Base-by-base conservation (phyloP, 2,113 vertebrate genomes). In the Neoarius graeffei region DNA sequence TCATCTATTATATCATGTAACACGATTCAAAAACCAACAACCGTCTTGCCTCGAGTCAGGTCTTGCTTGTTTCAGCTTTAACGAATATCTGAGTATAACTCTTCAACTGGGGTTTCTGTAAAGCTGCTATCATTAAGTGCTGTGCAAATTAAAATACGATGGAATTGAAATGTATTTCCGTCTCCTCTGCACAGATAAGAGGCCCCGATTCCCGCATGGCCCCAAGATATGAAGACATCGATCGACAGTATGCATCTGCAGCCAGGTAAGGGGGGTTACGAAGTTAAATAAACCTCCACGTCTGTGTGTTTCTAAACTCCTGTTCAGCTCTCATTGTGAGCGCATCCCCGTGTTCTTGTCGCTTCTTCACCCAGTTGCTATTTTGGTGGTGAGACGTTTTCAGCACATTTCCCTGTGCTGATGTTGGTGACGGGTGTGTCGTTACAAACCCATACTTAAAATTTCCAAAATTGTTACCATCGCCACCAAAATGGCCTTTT, bases 221-320 rank as follows among this genome's bases (percentile, higher is more conserved):
- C 74, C 94, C 95, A 48, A 94, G 90, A 80, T 97, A 96, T 6
- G 96, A 98, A 66, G 97, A 97, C 7, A n/a, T 95, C 81, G 97
- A 97, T 85, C 92, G 95, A 11, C 96, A 96, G 71, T 96, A 97
- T 11, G 93, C 95, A 9, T 94, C 97, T 15, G 94, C 96, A 71
- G 95, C 96, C 94, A 98, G 97, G 98, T 42, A 42, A 4, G 42
- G 3, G 42, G 42, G 42, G 42, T 42, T 42, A 42, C 42, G 42
- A 42, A 42, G 42, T 42, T 42, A 42, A 42, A 42, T 42, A 42
- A 42, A 71, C 67, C n/a, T 30, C 14, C 4, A 23, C 19, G 3
- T 25, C 9, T 20, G 7, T 73, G 1, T 73, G 15, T 42, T 50
- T 48, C 23, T 10, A 48, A 74, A 3, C 4, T 50, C 73, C 1